Conservation (phyloP, 2,113 vertebrate species). For the Aix galericulata region DNA sequence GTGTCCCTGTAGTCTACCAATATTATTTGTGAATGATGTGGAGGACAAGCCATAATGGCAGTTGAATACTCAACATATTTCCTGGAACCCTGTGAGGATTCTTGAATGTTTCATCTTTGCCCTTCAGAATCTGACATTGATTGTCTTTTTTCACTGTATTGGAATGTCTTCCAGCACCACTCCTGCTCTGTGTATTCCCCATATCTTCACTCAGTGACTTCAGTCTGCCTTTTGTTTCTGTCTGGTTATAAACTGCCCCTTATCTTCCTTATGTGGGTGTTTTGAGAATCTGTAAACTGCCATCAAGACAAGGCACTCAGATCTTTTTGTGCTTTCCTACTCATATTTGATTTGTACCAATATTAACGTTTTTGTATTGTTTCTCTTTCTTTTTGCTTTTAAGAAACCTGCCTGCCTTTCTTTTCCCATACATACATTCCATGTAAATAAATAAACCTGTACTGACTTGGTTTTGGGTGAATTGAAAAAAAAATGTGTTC, state of each 20-base stretch:
- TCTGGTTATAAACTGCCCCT: not conserved
- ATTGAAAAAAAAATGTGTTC: not conserved
- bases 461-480: not conserved
- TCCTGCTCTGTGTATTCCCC: not conserved
- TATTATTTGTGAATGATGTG: not conserved
- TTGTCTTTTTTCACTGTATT: not conserved
- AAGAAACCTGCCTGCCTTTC: not conserved
- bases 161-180: not conserved
- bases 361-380: not conserved
- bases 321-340: not conserved
- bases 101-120: not conserved
- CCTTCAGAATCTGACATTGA: not conserved
- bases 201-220: not conserved
- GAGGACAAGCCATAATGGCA: not conserved
- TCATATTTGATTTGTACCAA: not conserved
- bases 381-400: not conserved
- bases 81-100: not conserved
- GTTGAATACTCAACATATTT: not conserved
- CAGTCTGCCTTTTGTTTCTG: not conserved
- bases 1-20: not conserved
- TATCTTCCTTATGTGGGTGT: not conserved
- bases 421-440: not conserved
- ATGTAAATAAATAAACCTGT: not conserved
- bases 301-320: not conserved
- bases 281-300: not conserved